A percentile compares a stretch with the other conserved stretches of the same genome.
These are phyloP conservation scores for Otolemur garnettii DNA, from an alignment of 2,113 vertebrate species.

Conservation along the genomic window DNA sequence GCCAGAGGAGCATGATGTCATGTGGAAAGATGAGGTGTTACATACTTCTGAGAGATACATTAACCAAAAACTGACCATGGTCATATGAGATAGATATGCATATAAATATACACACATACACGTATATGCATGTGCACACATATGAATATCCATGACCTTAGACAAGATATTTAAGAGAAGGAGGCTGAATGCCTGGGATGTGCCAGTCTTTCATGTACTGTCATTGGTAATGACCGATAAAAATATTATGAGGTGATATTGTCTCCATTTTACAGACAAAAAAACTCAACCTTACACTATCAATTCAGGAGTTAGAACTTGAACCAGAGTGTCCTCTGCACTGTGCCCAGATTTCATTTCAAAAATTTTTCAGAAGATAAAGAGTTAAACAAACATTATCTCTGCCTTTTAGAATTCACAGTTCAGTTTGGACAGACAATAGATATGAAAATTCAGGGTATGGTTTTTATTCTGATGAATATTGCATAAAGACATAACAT, in stretches of 20 bases:
- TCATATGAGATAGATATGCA: not conserved
- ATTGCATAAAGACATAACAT: not conserved
- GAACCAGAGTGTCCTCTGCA: not conserved
- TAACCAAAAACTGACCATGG: not conserved
- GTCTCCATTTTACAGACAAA: not conserved
- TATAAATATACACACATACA: too few relatives aligned
- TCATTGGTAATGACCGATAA: not conserved
- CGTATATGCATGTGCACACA: not conserved
- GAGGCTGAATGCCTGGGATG: not conserved
- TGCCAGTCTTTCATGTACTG: not conserved
- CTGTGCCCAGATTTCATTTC: not conserved
- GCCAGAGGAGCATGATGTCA: not conserved
- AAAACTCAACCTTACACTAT: not conserved
- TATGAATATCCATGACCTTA: too few relatives aligned
- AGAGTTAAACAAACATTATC: not conserved
- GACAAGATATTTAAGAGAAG: not conserved
- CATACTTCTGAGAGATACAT: not conserved
- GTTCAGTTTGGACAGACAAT: not conserved
- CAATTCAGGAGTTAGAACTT: not conserved
- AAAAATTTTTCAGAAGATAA: not conserved
- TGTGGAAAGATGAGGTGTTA: not conserved
- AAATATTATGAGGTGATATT: not conserved
- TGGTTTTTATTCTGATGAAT: constrained; percentile 17
- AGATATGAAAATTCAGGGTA: not conserved
- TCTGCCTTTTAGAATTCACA: not conserved